These are phyloP conservation scores for Onychostruthus taczanowskii DNA, from an alignment of 2,113 vertebrate species.

Conservation along the genomic window DNA sequence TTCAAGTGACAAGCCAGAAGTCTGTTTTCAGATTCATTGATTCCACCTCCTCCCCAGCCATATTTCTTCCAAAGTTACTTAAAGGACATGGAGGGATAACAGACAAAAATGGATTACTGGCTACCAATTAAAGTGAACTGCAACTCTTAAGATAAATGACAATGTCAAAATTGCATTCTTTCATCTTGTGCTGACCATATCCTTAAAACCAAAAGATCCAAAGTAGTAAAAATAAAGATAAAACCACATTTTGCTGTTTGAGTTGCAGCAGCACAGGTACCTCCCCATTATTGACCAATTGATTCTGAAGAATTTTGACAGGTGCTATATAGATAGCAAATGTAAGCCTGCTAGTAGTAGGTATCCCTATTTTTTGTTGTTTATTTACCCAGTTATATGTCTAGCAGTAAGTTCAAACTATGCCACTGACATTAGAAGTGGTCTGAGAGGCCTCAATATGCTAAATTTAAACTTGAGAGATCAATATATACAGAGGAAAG, in stretches of 20 bases:
- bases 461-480: not conserved
- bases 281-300: not conserved
- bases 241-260: not conserved
- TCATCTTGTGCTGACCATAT: not conserved
- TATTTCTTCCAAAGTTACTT: slow-evolving; percentile 8
- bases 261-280: not conserved
- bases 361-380: not conserved
- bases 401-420: not conserved
- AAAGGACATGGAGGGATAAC: not conserved
- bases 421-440: not conserved
- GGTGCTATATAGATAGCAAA: not conserved
- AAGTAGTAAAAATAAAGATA: not conserved
- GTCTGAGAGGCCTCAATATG: not conserved
- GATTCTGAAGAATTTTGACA: not conserved
- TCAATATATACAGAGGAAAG: not conserved
- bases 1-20: not conserved
- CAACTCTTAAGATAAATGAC: not conserved
- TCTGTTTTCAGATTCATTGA: not conserved
- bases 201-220: not conserved
- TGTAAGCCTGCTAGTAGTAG: not conserved
- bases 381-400: not conserved
- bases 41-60: not conserved
- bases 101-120: not conserved
- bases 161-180: not conserved
- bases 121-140: not conserved